Conservation (phyloP, 2,797 vertebrate genomes). For the Sebastes miniatus region DNA sequence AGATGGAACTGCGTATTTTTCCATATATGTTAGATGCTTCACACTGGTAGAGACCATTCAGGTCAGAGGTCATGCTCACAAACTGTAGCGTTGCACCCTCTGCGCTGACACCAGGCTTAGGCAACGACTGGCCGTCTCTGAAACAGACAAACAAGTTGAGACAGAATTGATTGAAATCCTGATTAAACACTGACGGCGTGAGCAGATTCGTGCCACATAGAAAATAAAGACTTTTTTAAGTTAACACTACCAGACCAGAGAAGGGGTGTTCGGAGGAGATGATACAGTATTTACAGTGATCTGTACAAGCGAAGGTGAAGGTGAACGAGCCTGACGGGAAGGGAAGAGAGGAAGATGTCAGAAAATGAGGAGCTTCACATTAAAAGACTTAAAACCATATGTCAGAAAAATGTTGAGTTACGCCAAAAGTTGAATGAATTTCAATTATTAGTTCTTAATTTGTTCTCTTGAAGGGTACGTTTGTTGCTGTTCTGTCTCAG, state of each 20-base stretch:
- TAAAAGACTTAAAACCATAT: not conserved
- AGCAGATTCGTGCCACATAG: conserved; percentile 9
- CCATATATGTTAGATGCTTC: conserved; percentile 55
- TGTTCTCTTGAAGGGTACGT: not conserved
- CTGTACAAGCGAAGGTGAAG: conserved; percentile 18
- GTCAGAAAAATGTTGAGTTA: not conserved
- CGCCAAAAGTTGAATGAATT: not conserved
- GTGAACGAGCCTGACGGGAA: not conserved
- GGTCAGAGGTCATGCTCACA: not conserved
- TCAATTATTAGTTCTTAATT: not conserved
- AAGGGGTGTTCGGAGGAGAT: not conserved
- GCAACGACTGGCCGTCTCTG: conserved; percentile 3
- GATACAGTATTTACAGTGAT: conserved; percentile 55
- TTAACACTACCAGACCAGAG: conserved; percentile 3
- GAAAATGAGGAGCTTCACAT: conserved; percentile 31
- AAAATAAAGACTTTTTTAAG: conserved; percentile 20
- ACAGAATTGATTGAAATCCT: conserved; percentile 1
- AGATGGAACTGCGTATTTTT: not conserved
- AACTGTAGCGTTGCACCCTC: conserved; percentile 38
- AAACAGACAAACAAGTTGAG: conserved; percentile 7
- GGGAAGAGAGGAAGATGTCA: not conserved
- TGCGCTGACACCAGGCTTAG: not conserved
- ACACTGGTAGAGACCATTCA: conserved; percentile 65
- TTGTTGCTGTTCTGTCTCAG: not conserved
- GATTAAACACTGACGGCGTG: not conserved